Evolutionary conservation across 2,113 vertebrate genomes (phyloP).

Genomic region (Hemicordylus capensis): DNA sequence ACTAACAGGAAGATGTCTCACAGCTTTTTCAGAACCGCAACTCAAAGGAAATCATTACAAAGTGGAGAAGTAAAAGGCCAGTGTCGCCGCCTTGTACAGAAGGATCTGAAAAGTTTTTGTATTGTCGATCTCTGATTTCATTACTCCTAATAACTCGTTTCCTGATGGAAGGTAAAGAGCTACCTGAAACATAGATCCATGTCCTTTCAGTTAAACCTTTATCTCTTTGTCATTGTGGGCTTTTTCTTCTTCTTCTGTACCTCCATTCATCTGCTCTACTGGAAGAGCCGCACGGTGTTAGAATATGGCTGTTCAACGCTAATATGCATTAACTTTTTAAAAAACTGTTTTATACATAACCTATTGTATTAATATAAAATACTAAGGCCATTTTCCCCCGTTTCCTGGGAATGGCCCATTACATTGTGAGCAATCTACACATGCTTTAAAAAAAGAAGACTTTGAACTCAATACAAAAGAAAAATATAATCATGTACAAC

Average conservation of each 20-base stretch:
- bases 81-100: conserved; percentile 67
- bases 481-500: conserved; percentile 79
- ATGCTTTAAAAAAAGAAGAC: conserved; percentile 71
- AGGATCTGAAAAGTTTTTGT: conserved; percentile 78
- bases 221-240: conserved; percentile 70
- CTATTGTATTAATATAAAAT: conserved; percentile 79
- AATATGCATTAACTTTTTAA: conserved; percentile 79
- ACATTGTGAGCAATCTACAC: conserved; percentile 79
- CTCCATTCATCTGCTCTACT: conserved; percentile 76
- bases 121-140: conserved; percentile 73
- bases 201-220: conserved; percentile 76
- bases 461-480: conserved; percentile 76
- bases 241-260: conserved; percentile 72
- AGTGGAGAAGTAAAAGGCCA: conserved; percentile 72
- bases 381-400: conserved; percentile 67
- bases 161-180: conserved; percentile 75
- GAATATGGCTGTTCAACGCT: conserved; percentile 76
- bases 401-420: conserved; percentile 78
- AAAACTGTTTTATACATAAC: conserved; percentile 77
- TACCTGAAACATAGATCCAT: conserved; percentile 73
- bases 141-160: conserved; percentile 77
- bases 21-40: conserved; percentile 72
- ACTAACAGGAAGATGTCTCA: conserved; percentile 76
- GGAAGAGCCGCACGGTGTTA: conserved; percentile 75
- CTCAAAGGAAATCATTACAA: conserved; percentile 76